Percentiles rank a stretch among this genome's conserved stretches.
phyloP scores from a whole-genome alignment of 2,797 vertebrate genomes.

The Darevskia mixta region DNA sequence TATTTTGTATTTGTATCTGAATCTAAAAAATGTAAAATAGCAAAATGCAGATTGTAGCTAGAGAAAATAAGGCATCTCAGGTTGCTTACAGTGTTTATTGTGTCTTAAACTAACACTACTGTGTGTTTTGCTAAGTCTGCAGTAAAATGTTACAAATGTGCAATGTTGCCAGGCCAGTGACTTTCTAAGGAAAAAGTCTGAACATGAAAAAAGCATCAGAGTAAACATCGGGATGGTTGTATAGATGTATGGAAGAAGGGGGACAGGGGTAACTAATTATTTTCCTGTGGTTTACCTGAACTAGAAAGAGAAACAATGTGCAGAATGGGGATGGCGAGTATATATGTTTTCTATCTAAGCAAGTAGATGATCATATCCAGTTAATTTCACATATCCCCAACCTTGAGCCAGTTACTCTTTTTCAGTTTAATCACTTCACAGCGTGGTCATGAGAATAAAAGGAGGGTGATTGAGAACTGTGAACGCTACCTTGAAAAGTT shows the following conservation, averaged over 20 bases:
- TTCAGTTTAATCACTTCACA: too few relatives aligned
- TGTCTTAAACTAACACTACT: not conserved
- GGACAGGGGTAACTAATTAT: not conserved
- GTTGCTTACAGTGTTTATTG: not conserved
- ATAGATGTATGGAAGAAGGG: not conserved
- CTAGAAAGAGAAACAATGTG: not conserved
- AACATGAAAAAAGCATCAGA: not conserved
- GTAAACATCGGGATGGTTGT: not conserved
- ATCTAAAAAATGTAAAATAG: too few relatives aligned
- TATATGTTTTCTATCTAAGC: not conserved
- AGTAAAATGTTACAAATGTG: not conserved
- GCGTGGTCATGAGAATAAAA: too few relatives aligned
- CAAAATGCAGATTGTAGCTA: too few relatives aligned
- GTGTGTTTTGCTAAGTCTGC: not conserved
- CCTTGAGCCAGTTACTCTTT: too few relatives aligned
- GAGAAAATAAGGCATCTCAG: not conserved
- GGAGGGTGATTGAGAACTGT: too few relatives aligned
- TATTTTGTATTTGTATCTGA: too few relatives aligned
- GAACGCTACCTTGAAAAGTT: not conserved
- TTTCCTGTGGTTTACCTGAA: not conserved
- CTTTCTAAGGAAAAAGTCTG: not conserved
- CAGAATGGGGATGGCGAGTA: not conserved
- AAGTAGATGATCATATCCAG: too few relatives aligned
- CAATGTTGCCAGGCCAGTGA: not conserved
- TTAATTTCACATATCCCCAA: not conserved